These are phyloP conservation scores for Xiphophorus birchmanni DNA, from an alignment of 2,797 vertebrate species.

Conservation along the genomic window DNA sequence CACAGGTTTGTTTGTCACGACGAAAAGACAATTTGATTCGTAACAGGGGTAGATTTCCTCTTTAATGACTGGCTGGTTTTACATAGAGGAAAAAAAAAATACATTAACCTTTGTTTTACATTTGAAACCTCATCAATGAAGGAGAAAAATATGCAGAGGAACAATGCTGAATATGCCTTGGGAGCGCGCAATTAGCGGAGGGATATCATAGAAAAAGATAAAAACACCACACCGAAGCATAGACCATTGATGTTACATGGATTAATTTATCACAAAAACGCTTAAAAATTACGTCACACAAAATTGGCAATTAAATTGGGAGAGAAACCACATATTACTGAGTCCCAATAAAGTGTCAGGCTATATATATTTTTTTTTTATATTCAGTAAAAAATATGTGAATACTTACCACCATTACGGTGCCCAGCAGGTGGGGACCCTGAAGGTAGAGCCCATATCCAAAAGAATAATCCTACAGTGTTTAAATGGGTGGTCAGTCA, in stretches of 20 bases:
- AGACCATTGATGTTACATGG: too few species aligned
- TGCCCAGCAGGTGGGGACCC: slow-evolving; percentile 75
- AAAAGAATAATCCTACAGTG: slow-evolving; percentile 43
- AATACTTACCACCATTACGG: slow-evolving; percentile 76
- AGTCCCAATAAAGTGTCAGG: background rate
- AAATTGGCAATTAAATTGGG: background rate
- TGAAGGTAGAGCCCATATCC: slow-evolving; percentile 65
- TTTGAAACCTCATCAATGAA: background rate
- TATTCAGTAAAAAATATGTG: too few species aligned
- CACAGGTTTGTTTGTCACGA: background rate
- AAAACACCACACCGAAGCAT: background rate
- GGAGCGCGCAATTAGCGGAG: slow-evolving; percentile 25
- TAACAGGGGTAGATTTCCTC: background rate
- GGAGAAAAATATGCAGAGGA: background rate
- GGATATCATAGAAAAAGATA: background rate
- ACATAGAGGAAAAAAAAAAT: background rate
- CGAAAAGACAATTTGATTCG: background rate
- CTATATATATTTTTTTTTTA: background rate
- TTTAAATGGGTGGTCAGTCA: background rate
- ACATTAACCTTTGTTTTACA: too few species aligned
- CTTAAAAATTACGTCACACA: background rate
- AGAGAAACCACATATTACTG: background rate
- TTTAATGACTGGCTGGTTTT: background rate
- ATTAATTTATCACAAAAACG: too few species aligned
- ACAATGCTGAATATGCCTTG: background rate